These are phyloP conservation scores for Zeugodacus cucurbitae DNA, from an alignment of 1,140 invertebrate species.

Conservation along the genomic window DNA sequence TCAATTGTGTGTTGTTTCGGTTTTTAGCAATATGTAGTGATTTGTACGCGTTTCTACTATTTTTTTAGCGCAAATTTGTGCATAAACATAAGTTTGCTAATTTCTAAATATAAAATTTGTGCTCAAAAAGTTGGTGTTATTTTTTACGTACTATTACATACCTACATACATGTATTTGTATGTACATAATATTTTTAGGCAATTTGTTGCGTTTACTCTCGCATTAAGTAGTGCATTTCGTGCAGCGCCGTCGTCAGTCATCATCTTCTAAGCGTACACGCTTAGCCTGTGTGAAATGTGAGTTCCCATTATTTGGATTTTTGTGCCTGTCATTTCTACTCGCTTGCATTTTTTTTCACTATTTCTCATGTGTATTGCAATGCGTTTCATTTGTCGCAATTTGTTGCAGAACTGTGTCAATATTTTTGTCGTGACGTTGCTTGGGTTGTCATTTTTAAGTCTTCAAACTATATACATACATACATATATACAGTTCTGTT, in stretches of 20 bases:
- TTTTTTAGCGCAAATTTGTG: conserved; percentile 17
- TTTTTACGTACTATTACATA: background rate
- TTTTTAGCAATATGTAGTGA: background rate
- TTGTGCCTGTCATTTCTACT: conserved; percentile 1
- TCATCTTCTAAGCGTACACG: background rate
- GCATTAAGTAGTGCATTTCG: background rate
- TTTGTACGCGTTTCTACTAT: background rate
- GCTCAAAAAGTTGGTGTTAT: conserved; percentile 10
- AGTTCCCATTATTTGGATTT: conserved; percentile 34
- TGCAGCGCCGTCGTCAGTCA: background rate
- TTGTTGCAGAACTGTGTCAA: background rate
- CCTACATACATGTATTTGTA: too few species aligned
- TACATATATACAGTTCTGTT: background rate
- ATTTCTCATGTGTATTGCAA: background rate
- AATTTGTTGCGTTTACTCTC: background rate
- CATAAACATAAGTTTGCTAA: conserved; percentile 39
- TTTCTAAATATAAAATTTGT: conserved; percentile 39
- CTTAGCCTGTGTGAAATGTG: background rate
- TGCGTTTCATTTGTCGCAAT: background rate
- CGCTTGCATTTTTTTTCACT: background rate
- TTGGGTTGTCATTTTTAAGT: background rate
- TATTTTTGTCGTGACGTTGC: background rate
- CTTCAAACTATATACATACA: background rate
- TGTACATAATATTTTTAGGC: background rate
- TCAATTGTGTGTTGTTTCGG: background rate